These are phyloP conservation scores for Pteropus rufus DNA, from an alignment of 2,797 vertebrate species.

Conservation along the genomic window DNA sequence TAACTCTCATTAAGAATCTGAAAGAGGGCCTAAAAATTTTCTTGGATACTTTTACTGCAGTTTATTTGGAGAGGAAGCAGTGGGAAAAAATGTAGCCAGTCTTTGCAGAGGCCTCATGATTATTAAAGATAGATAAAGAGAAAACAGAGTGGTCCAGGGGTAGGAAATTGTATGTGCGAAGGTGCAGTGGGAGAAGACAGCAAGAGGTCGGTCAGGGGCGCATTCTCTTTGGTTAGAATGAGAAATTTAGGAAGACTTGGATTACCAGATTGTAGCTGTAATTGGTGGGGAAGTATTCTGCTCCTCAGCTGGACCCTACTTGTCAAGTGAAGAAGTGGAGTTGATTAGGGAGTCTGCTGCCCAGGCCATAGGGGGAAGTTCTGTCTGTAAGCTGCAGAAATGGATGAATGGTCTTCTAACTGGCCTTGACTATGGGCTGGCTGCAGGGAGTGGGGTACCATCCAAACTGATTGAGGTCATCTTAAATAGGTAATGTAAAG, in stretches of 20 bases:
- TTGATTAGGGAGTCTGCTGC: neutral
- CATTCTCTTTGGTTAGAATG: neutral
- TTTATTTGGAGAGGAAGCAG: neutral
- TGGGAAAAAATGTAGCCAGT: neutral
- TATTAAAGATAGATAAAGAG: neutral
- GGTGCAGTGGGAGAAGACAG: neutral
- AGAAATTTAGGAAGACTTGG: neutral
- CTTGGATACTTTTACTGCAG: neutral
- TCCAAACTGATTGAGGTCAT: neutral
- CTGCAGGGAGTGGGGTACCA: neutral
- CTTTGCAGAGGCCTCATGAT: neutral
- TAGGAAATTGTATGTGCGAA: neutral
- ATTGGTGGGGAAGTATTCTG: neutral
- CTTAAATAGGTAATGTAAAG: neutral
- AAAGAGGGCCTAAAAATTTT: neutral
- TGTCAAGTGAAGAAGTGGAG: neutral
- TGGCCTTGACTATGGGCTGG: neutral
- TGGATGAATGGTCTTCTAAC: neutral
- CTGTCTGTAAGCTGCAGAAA: neutral
- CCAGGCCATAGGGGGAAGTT: accelerated
- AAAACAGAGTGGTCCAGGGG: neutral
- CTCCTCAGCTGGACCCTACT: neutral
- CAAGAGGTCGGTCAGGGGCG: neutral
- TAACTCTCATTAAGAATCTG: neutral
- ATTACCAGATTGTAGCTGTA: neutral